Base-by-base conservation (phyloP, 2,797 vertebrate species). In the Liasis olivaceus region DNA sequence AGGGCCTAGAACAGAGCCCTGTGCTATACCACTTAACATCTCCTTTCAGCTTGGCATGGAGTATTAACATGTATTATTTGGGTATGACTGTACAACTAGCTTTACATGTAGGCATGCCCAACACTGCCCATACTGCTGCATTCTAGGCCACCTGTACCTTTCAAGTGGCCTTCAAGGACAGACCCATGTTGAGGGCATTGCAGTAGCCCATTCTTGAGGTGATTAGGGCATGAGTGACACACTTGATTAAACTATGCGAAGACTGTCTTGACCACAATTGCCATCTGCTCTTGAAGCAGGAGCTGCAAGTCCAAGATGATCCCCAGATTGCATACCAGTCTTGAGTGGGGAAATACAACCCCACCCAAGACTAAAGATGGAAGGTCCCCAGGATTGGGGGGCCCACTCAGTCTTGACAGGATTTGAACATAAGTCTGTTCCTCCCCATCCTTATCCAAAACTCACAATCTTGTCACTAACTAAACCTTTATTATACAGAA, bases 381-480 rank as follows among this genome's bases (percentile, higher is more conserved):
- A 81, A 47, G 42, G 22, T 81, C 72, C 72, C 8, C 42, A 77
- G 69, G 17, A 42, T 42, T 42, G 36, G 8, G 17, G 17, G 1
- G 1, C 7, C 7, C 20, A 77, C 1, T 77, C 20, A 47, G 36
- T 81, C 47, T 81, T 47, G 36, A 81, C 20, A 81, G 9, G 9
- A 81, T 24, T 42, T 81, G 42, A 81, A 81, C 9, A 12, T 81
- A 24, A 47, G 1, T 36, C 77, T 81, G 8, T 81, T 47, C 42
- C 42, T 42, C 31, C 2, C 31, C 36, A 90, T 63, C 9, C 42
- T 36, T 60, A 31, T 84, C 92, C 92, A 90, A 0, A 0, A n/a
- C 85, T 89, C 60, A 85, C 54, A 63, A 81, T 88, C 69, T 93
- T 85, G 87, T 87, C 93, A 85, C n/a, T 62, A 62, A n/a, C 47